phyloP scores from a whole-genome alignment of 1,140 invertebrate genomes.

The Drosophila teissieri region DNA sequence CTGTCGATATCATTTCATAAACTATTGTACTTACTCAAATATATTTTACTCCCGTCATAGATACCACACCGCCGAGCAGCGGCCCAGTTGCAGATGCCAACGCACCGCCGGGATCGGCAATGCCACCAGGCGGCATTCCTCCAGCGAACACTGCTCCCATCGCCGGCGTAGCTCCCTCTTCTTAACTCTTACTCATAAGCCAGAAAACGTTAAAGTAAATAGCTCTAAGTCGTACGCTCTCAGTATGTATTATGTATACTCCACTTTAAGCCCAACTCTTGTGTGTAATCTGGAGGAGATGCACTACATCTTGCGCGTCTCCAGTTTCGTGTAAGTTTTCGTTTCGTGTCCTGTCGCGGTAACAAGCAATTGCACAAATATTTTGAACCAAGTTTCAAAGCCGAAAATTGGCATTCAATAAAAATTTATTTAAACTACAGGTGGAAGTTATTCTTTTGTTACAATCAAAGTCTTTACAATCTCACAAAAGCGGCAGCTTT shows the following conservation, averaged over 20 bases:
- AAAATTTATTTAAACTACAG: constrained; percentile 62
- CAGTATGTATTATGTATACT: constrained; percentile 75
- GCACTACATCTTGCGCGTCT: constrained; percentile 5
- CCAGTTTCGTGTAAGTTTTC: constrained; percentile 21
- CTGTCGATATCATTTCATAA: not conserved
- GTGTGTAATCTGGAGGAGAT: constrained; percentile 17
- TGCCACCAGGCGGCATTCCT: constrained; percentile 62
- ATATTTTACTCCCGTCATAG: constrained; percentile 17
- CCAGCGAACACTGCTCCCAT: constrained; percentile 41
- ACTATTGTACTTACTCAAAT: not conserved
- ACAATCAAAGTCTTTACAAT: not conserved
- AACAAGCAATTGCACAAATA: constrained; percentile 36
- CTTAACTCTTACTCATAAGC: constrained; percentile 59
- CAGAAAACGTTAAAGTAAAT: constrained; percentile 48
- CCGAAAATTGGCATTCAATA: constrained; percentile 60
- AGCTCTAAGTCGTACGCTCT: constrained; percentile 73
- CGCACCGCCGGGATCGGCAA: constrained; percentile 24
- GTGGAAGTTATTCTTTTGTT: constrained; percentile 4
- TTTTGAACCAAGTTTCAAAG: constrained; percentile 56
- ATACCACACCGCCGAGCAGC: constrained; percentile 68
- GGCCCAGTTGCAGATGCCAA: constrained; percentile 41
- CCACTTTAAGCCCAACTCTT: constrained; percentile 27
- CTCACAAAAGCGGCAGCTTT: not conserved
- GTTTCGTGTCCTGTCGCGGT: constrained; percentile 18
- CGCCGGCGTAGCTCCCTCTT: constrained; percentile 51